Conservation (phyloP, 2,888 invertebrate species). For the Drosophila nigricruria region DNA sequence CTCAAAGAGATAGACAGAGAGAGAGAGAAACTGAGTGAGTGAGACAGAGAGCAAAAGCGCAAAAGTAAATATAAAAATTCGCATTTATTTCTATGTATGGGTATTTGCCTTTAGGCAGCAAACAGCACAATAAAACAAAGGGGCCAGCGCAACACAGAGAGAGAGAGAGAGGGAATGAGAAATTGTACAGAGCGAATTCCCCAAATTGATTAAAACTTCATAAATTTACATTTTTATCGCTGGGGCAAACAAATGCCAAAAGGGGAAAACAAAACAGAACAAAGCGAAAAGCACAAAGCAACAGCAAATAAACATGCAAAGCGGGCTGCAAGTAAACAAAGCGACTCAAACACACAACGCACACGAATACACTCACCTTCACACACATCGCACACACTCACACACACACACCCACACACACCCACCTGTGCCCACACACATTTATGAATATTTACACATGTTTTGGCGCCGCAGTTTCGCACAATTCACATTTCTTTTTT, state of each 20-base stretch:
- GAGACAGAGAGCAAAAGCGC: background rate
- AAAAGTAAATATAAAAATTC: constrained; percentile 27
- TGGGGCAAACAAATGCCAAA: constrained; percentile 65
- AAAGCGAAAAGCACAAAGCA: constrained; percentile 34
- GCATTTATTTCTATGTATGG: constrained; percentile 50
- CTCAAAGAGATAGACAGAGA: constrained; percentile 24
- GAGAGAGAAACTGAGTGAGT: background rate
- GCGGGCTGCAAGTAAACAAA: constrained; percentile 58
- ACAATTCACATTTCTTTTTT: constrained; percentile 42
- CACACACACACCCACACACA: constrained; percentile 31
- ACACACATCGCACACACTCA: constrained; percentile 27
- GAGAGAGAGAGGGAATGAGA: background rate
- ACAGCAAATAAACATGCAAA: constrained; percentile 51
- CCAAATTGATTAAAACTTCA: constrained; percentile 81
- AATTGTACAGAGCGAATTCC: constrained; percentile 65
- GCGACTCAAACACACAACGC: constrained; percentile 29
- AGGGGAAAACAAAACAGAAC: constrained; percentile 35
- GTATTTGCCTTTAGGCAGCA: constrained; percentile 39
- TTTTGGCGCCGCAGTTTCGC: constrained; percentile 60
- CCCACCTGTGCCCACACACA: constrained; percentile 19
- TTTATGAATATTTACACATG: constrained; percentile 77
- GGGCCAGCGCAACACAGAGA: background rate
- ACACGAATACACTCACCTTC: constrained; percentile 17
- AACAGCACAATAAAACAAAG: constrained; percentile 36
- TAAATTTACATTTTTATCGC: constrained; percentile 80